Percentiles rank a stretch among this genome's conserved stretches.
phyloP scores from a whole-genome alignment of 2,797 vertebrate species.

The Hozukius guyotensis region DNA sequence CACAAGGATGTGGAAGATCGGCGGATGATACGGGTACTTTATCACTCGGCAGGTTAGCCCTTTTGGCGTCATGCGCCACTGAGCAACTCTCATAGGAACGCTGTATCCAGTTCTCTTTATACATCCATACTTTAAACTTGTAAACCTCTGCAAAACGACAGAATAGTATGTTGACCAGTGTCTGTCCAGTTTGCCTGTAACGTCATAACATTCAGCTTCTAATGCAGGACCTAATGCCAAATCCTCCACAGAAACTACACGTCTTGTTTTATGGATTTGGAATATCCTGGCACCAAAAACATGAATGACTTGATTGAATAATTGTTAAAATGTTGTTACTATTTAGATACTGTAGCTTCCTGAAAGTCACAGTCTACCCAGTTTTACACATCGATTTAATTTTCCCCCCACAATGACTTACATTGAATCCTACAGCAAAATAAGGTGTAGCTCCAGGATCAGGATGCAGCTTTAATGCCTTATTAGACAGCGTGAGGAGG shows the following conservation, averaged over 20 bases:
- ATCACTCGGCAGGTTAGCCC: no score
- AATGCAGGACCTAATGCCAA: neutral
- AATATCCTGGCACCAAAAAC: neutral
- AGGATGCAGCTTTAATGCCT: slow-evolving; percentile 3
- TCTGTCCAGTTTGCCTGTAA: neutral
- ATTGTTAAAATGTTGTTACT: neutral
- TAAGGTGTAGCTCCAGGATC: neutral
- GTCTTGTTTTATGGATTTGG: slow-evolving; percentile 1
- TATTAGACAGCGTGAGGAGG: neutral
- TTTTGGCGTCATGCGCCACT: no score
- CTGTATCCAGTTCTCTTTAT: no score
- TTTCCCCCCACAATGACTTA: neutral
- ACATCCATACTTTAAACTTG: neutral
- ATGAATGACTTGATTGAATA: neutral
- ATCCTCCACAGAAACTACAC: neutral
- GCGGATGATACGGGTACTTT: no score
- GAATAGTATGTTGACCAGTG: neutral
- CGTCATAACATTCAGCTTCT: neutral
- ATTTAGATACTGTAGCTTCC: neutral
- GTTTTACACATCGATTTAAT: neutral
- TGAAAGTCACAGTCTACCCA: neutral
- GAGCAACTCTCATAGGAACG: no score
- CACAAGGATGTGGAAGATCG: no score
- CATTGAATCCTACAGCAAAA: slow-evolving; percentile 8
- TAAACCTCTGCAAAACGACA: neutral